These are phyloP conservation scores for Tortricodes alternella DNA, from an alignment of 2,888 invertebrate species.

Conservation along the genomic window DNA sequence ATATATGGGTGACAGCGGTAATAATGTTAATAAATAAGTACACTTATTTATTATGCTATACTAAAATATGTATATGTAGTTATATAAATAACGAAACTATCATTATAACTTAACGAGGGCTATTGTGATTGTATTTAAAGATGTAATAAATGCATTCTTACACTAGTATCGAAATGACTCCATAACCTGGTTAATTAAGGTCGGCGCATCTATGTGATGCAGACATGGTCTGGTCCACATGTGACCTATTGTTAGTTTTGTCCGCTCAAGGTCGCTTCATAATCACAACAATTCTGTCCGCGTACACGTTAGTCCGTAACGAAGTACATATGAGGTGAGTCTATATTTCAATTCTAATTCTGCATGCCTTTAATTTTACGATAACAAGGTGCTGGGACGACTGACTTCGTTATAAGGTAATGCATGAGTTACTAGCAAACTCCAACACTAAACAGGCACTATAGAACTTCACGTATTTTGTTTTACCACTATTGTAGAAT, in stretches of 20 bases:
- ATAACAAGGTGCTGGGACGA: constrained; percentile 71
- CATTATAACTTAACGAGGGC: neutral
- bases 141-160: neutral
- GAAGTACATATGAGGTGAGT: constrained; percentile 69
- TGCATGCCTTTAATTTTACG: constrained; percentile 55
- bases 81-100: neutral
- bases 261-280: constrained; percentile 59
- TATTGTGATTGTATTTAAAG: neutral
- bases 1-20: constrained; percentile 15
- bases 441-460: constrained; percentile 78
- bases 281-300: constrained; percentile 62
- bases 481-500: constrained; percentile 55
- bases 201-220: constrained; percentile 40
- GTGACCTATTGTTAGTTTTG: constrained; percentile 54
- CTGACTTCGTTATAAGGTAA: constrained; percentile 63
- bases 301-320: constrained; percentile 59
- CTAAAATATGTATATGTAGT: neutral
- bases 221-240: constrained; percentile 36
- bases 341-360: constrained; percentile 45
- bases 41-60: neutral
- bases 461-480: constrained; percentile 41
- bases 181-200: constrained; percentile 54
- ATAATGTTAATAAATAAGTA: neutral
- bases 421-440: constrained; percentile 50
- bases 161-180: neutral